Evolutionary conservation across 2,113 vertebrate genomes (phyloP), one percentile per base, ranked within the genome.

Genomic region (Grus americana): DNA sequence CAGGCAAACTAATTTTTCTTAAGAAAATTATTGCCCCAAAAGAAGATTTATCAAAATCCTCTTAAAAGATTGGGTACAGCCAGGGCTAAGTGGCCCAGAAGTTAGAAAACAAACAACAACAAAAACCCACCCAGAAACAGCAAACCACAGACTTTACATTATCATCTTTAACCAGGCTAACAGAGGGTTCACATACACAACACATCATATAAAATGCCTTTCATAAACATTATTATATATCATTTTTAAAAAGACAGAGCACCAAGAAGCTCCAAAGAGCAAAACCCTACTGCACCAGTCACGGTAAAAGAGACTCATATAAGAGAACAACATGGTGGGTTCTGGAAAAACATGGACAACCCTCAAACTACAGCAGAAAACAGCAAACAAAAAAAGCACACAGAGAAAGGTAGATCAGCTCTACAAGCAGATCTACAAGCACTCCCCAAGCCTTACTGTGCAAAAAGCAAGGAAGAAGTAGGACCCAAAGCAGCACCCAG

Each of bases 391-490:
- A 80, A 38, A 83, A 72, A 24, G 50, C 36, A 80, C 0, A 1
- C 5, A 58, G 16, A 76, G 19, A 68, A 86, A 81, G 4, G 9
- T 0, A 38, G 3, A 74, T 9, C 12, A 23, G 46, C 21, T 59
- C 49, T 36, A 42, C 17, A 68, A 11, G 38, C 10, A 86, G 50
- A 38, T 38, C 38, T 38, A 38, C 29, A 63, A 29, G 54, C 12
- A 47, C 6, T 78, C 6, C 34, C 11, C 0, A 0, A 68, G 19
- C 17, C n/a, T 38, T 50, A 30, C 34, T 38, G 36, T 30, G 67
- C n/a, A 75, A 78, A 76, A 52, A 42, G 22, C 5, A 23, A 86
- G 26, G 29, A 80, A 61, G 38, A 83, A 80, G 32, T 4, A 61
- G 47, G 55, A 82, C 30, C 9, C 36, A 92, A 73, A 81, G 68